Base-by-base conservation (phyloP, 2,888 invertebrate genomes). In the Apoderus coryli region DNA sequence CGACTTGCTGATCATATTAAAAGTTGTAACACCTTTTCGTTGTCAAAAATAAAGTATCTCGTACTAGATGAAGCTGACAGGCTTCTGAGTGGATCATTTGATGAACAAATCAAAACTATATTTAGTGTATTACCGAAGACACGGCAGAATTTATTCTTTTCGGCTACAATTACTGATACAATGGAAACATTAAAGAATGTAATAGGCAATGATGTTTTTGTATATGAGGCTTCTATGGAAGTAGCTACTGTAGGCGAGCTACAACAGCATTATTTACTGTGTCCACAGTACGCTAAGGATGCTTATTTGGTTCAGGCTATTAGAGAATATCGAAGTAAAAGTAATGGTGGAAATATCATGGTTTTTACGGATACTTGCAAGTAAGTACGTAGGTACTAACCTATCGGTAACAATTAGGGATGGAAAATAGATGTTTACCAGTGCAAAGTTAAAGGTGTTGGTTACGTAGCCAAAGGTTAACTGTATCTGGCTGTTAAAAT, bases 51-150 rank as follows among this genome's bases (percentile, higher is more conserved):
- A 1, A 75, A 80, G 48, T 88, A 78, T 61, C 60, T 96, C 44
- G 92, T 98, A 1, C 57, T 98, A 30, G 98, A 99, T 61, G 98
- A 99, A 63, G 98, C 96, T 16, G 98, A 99, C 53, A 70, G 88
- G 33, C 65, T 80, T 41, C 56, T 78, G 22, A 47, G 79, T 50
- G 86, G 85, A 27, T 72, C 75, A 27, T 89, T 90, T 53, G 77
- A 86, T 56, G 74, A 73, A 13, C 82, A 86, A 46, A 63, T 95
- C 27, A 69, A 76, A 50, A 72, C 76, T 0, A 88, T 90, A 48
- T 81, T 88, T 51, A 56, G 64, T 28, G 67, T 68, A 4, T 54
- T 93, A 25, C 86, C 92, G 0, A 67, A 72, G 41, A 69, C 73
- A 31, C 68, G 82, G 36, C 93, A 95, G 50, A 89, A 82, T 33